Evolutionary conservation across 2,888 invertebrate genomes (phyloP).

Genomic region (Steinernema hermaphroditum): DNA sequence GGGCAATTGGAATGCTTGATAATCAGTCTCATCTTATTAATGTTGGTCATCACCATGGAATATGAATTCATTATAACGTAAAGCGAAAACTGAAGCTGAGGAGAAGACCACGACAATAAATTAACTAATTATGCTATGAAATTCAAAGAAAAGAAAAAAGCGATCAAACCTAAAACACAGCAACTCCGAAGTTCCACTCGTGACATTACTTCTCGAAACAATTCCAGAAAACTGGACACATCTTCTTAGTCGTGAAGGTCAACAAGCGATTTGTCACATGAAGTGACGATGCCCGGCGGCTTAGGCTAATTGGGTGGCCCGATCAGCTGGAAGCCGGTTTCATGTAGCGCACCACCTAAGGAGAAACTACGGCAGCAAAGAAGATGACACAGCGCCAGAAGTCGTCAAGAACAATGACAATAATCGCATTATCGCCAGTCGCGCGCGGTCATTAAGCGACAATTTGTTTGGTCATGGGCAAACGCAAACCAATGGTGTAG

Average conservation of each 20-base stretch:
- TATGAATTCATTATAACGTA: no score
- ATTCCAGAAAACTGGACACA: no score
- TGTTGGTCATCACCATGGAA: no score
- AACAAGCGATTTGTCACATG: background rate
- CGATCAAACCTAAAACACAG: no score
- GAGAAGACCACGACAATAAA: no score
- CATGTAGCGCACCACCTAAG: background rate
- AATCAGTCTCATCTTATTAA: no score
- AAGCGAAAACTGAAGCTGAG: no score
- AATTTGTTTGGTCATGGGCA: constrained; percentile 15
- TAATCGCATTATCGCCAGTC: constrained; percentile 25
- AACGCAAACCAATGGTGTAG: background rate
- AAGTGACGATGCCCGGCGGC: background rate
- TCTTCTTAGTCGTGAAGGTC: background rate
- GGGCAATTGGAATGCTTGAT: no score
- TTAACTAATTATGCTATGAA: no score
- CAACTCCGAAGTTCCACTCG: no score
- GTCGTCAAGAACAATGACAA: constrained; percentile 17
- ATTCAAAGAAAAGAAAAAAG: no score
- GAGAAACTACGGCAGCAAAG: background rate
- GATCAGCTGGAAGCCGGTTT: background rate
- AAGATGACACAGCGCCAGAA: background rate
- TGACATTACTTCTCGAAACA: no score
- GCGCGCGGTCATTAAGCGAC: constrained; percentile 23
- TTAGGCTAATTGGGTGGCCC: constrained; percentile 21